These are phyloP conservation scores for Phaetusa simplex DNA, from an alignment of 2,113 vertebrate genomes.

Conservation along the genomic window DNA sequence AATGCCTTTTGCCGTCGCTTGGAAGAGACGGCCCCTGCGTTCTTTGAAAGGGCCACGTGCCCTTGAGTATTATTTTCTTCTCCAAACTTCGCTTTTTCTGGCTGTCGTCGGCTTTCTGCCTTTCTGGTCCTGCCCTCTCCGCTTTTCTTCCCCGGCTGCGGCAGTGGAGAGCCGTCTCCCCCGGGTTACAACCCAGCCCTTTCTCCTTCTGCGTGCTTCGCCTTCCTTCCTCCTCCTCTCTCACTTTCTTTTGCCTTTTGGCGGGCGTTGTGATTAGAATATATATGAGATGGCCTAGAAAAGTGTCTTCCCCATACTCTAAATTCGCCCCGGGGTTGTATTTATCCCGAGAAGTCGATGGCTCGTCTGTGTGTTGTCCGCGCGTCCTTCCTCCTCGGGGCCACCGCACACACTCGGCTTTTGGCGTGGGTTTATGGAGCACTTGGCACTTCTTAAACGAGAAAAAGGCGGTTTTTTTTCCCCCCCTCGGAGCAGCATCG, in stretches of 20 bases:
- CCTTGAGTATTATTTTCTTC: neutral
- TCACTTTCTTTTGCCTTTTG: neutral
- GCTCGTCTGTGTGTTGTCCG: accelerated
- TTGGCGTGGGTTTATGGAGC: neutral
- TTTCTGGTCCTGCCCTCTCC: neutral
- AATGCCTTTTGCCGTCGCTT: neutral
- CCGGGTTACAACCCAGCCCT: neutral
- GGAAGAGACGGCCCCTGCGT: neutral
- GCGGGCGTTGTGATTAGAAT: neutral
- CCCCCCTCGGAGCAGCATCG: too few relatives aligned
- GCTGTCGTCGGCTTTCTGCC: neutral
- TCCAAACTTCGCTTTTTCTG: neutral
- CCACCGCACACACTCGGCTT: neutral
- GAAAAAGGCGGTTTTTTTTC: neutral
- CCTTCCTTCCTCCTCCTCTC: neutral
- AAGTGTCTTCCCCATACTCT: accelerated
- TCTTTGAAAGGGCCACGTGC: neutral
- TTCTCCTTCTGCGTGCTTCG: neutral
- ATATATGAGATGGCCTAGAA: too few relatives aligned
- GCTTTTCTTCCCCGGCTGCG: neutral
- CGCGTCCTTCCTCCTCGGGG: too few relatives aligned
- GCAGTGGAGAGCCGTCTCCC: neutral
- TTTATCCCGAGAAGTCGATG: neutral
- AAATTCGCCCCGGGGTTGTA: accelerated
- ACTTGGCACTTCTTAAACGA: too few relatives aligned